phyloP scores from a whole-genome alignment of 2,888 invertebrate species.

The Brachyptera putata region DNA sequence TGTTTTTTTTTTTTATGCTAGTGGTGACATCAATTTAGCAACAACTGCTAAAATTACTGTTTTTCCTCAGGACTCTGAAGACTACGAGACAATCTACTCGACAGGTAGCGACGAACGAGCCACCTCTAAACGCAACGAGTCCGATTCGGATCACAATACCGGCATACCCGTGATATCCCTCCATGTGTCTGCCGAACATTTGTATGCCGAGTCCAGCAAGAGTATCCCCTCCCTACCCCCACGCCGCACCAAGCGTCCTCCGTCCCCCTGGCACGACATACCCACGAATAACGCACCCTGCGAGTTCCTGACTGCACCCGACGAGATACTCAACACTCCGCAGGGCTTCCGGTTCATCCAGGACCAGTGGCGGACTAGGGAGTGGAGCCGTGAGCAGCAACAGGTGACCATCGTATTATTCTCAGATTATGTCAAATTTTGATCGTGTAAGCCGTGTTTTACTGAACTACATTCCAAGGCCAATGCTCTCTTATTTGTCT shows the following conservation, averaged over 20 bases:
- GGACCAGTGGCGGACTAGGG: conserved; percentile 27
- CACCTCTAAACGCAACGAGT: neutral
- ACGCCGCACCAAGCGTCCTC: conserved; percentile 13
- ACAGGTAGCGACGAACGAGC: neutral
- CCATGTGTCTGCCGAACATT: neutral
- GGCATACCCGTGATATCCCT: too few species aligned
- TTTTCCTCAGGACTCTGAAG: neutral
- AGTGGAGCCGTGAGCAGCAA: conserved; percentile 11
- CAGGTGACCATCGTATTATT: too few species aligned
- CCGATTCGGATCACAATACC: neutral
- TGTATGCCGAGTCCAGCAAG: neutral
- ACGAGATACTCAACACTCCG: conserved; percentile 28
- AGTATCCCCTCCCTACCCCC: conserved; percentile 23
- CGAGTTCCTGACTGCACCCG: conserved; percentile 18
- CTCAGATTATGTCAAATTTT: too few species aligned
- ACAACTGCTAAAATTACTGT: too few species aligned
- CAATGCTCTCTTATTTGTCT: too few species aligned
- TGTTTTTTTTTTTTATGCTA: too few species aligned
- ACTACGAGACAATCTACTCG: neutral
- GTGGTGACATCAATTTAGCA: too few species aligned
- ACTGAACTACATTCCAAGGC: too few species aligned
- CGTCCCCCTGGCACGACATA: conserved; percentile 40
- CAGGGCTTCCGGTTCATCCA: conserved; percentile 26
- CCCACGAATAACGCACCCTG: conserved; percentile 39
- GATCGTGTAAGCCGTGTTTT: too few species aligned